Evolutionary conservation across 1,140 invertebrate genomes (phyloP).

Genomic region (Drosophila melanogaster): Release_6_plus_ISO1_MT NT_033777.3:9939001-9939500

Average conservation of each 20-base stretch:
- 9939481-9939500: conserved; percentile 21
- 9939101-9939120: too few species aligned
- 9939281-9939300: conserved; percentile 36
- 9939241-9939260: conserved; percentile 26
- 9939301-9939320: conserved; percentile 8
- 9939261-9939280: conserved; percentile 31
- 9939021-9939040: conserved; percentile 75
- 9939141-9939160: conserved; percentile 40
- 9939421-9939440: conserved; percentile 1
- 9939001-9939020: conserved; percentile 57
- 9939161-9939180: conserved; percentile 68
- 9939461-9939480: conserved; percentile 47
- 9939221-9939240: conserved; percentile 71
- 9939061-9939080: conserved; percentile 62
- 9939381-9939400: conserved; percentile 29
- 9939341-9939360: conserved; percentile 44
- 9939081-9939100: conserved; percentile 19
- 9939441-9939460: conserved; percentile 16
- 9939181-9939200: conserved; percentile 57
- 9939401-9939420: neutral
- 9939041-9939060: conserved; percentile 82
- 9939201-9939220: conserved; percentile 43
- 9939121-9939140: neutral
- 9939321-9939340: neutral
- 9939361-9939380: conserved; percentile 40